phyloP scores from a whole-genome alignment of 2,113 vertebrate species.

The Todiramphus chloris region DNA sequence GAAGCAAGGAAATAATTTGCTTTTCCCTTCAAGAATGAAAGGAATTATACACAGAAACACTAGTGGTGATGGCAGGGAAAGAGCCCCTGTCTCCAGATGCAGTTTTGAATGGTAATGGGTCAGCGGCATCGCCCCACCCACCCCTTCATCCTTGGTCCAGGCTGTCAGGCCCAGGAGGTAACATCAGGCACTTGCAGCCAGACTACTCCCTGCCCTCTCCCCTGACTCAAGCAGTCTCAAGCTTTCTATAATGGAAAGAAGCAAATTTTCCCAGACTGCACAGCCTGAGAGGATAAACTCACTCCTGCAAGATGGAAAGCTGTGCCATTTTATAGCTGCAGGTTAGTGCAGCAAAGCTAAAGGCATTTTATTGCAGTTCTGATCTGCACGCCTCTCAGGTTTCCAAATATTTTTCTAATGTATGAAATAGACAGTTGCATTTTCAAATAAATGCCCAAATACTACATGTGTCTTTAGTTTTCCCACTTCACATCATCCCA shows the following conservation, averaged over 20 bases:
- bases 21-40: not conserved
- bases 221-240: not conserved
- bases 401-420: not conserved
- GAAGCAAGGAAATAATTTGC: conserved; percentile 31
- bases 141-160: not conserved
- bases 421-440: not conserved
- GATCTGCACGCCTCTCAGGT: not conserved
- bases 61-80: not conserved
- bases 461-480: not conserved
- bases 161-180: not conserved
- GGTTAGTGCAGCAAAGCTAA: not conserved
- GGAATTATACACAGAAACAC: not conserved
- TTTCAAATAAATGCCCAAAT: conserved; percentile 9
- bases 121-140: not conserved
- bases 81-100: not conserved
- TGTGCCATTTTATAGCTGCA: not conserved
- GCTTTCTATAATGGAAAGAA: not conserved
- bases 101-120: not conserved
- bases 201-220: not conserved
- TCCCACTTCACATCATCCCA: not conserved
- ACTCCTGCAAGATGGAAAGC: not conserved
- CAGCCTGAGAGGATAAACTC: not conserved
- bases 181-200: not conserved
- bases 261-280: not conserved
- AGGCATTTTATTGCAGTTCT: not conserved